Percentiles rank a stretch among this genome's conserved stretches.
These are phyloP conservation scores for Uropsilus gracilis DNA, from an alignment of 2,113 vertebrate species.

Conservation along the genomic window DNA sequence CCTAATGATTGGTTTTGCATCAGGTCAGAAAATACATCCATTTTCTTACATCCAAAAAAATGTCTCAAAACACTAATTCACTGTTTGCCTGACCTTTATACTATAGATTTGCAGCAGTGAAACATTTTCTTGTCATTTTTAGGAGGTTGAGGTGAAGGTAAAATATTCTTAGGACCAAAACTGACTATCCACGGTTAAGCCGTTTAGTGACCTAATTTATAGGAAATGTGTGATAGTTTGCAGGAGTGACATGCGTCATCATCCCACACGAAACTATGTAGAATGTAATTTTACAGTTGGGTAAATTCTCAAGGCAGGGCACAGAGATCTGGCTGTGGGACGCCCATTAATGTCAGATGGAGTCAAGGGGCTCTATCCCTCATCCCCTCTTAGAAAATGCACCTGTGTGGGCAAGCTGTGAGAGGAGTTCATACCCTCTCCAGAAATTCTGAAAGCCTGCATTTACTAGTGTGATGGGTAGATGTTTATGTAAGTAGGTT, in stretches of 20 bases:
- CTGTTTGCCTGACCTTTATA: constrained; percentile 21
- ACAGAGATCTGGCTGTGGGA: constrained; percentile 55
- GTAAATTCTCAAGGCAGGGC: constrained; percentile 66
- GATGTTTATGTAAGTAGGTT: not conserved
- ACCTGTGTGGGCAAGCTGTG: not conserved
- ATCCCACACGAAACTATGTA: constrained; percentile 68
- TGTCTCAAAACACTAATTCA: constrained; percentile 72
- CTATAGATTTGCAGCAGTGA: not conserved
- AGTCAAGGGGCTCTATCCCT: constrained; percentile 63
- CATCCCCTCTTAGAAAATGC: constrained; percentile 52
- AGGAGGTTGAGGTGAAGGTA: not conserved
- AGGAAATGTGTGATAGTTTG: constrained; percentile 56
- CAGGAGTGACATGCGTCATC: constrained; percentile 54
- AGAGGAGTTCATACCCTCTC: not conserved
- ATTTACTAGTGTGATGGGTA: not conserved
- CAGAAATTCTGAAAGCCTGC: not conserved
- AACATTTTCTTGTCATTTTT: not conserved
- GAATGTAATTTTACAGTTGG: constrained; percentile 76
- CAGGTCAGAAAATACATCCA: constrained; percentile 66
- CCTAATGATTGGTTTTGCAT: constrained; percentile 65
- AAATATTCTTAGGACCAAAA: constrained; percentile 37
- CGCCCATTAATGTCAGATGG: constrained; percentile 66
- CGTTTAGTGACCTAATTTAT: constrained; percentile 63
- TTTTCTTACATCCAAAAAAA: constrained; percentile 46
- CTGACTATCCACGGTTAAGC: constrained; percentile 57